Evolutionary conservation across 2,797 vertebrate species (phyloP), one percentile per base, ranked within the genome.

Genomic region (Peromyscus nudipes): DNA sequence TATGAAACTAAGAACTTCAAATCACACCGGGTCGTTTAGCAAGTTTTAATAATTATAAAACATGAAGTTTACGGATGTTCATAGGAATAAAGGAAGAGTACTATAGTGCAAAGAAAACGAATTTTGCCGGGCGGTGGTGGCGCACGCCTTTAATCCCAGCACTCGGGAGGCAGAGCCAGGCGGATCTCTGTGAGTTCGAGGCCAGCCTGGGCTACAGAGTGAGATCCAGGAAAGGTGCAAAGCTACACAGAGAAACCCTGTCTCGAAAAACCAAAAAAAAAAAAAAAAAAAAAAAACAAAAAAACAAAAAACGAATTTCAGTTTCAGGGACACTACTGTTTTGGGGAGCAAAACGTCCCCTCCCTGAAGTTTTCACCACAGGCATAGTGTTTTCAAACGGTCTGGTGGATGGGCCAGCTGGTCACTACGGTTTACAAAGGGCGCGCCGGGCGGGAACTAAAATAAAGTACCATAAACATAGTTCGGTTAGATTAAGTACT

Each of bases 1-100:
- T 62, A 85, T 62, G 73, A 69, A 96, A 89, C n/a, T 9, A 81
- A 80, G 3, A 43, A 92, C 60, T 40, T 64, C 76, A 71, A 82
- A 84, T 67, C 40, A 67, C 31, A 34, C 27, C 57, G 17, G 52
- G 27, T 0, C 4, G 57, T 60, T 14, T n/a, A 64, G 75, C 87
- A 92, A 43, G 3, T 11, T 5, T 5, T 6, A 64, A 19, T 3
- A 69, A 65, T 37, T 40, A 84, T 55, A 80, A 94, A 92, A 75
- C 65, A 21, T 46, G 8, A 69, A 89, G 23, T 43, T 96, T 55
- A 89, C 1, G 4, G 13, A 55, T 14, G 73, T 10, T 86, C 19
- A 62, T 95, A 76, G 1, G 55, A 71, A 86, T 27, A 71, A 31
- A 85, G 7, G 34, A 43, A 89, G 46, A 60, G 17, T 31, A 80